Evolutionary conservation across 2,888 invertebrate genomes (phyloP), one percentile per base, ranked within the genome.

Genomic region (Philhelius pedissequus): DNA sequence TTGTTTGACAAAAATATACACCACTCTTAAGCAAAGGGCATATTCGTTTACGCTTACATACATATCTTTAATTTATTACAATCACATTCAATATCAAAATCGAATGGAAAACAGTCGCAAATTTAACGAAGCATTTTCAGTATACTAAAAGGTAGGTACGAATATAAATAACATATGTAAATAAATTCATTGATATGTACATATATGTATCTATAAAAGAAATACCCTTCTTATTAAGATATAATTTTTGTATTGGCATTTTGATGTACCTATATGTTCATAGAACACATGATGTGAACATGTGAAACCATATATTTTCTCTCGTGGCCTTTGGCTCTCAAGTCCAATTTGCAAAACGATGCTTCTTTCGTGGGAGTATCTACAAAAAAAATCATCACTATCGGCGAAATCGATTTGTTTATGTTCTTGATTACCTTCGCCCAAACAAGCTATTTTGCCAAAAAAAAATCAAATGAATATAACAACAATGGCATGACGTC

Each of bases 401-500:
- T 66, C 20, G 25, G 64, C 56, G 15, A 40, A 50, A 81, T 71
- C 70, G 81, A 71, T 68, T 66, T 66, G 52, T 58, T 54, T 70
- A 69, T 13, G 38, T 40, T 40, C 38, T 66, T 66, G 43, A 52
- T n/a, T 70, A 50, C 48, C 15, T 56, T 13, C 18, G 13, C 13
- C 71, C 56, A 38, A 50, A 27, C 6, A 27, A 43, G 25, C 43
- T 43, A 20, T 27, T 60, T 60, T 27, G 3, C 11, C 22, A 43
- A 43, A 4, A 2, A 35, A 38, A 58, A n/a, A 35, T n/a, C n/a
- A 27, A 25, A 54, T 18, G 5, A 30, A 52, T 52, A 15, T 52
- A 15, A 4, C 9, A 15, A 27, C 27, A 8, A 27, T 27, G 15
- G 3, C 13, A 52, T 30, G 15, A 18, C 18, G 18, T 54, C 5